phyloP scores from a whole-genome alignment of 2,888 invertebrate species.

The Euzetes globulus region DNA sequence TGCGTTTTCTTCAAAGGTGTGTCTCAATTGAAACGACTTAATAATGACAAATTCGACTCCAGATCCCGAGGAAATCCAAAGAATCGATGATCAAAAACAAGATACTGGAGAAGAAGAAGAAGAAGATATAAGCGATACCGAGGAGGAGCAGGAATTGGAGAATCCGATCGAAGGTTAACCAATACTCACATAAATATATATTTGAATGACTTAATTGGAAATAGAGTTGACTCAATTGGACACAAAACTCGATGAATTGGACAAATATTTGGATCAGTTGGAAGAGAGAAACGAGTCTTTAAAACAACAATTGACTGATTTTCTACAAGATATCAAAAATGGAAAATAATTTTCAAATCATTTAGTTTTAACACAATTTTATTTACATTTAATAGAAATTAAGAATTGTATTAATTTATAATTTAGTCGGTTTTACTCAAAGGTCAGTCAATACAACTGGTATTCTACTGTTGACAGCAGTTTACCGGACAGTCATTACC shows the following conservation, averaged over 20 bases:
- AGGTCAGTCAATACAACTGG: too few species aligned
- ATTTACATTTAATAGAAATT: too few species aligned
- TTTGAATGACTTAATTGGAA: too few species aligned
- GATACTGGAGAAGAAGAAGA: not conserved
- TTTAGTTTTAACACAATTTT: too few species aligned
- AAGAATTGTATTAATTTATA: too few species aligned
- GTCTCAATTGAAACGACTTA: too few species aligned
- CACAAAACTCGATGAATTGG: not conserved
- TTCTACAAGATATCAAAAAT: not conserved
- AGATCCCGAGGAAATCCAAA: not conserved
- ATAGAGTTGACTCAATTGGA: conserved; percentile 13
- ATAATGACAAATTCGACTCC: conserved; percentile 1
- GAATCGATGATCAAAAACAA: not conserved
- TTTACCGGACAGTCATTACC: too few species aligned
- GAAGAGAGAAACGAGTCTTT: not conserved
- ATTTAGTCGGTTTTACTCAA: too few species aligned
- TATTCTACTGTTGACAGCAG: too few species aligned
- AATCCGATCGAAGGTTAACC: not conserved
- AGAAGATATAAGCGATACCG: not conserved
- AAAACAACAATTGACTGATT: not conserved
- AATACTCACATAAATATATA: too few species aligned
- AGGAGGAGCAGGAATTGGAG: not conserved
- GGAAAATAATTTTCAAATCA: not conserved
- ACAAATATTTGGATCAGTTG: not conserved
- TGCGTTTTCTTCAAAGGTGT: too few species aligned